Base-by-base conservation (phyloP, 2,888 invertebrate genomes). In the Halictus ligatus region DNA sequence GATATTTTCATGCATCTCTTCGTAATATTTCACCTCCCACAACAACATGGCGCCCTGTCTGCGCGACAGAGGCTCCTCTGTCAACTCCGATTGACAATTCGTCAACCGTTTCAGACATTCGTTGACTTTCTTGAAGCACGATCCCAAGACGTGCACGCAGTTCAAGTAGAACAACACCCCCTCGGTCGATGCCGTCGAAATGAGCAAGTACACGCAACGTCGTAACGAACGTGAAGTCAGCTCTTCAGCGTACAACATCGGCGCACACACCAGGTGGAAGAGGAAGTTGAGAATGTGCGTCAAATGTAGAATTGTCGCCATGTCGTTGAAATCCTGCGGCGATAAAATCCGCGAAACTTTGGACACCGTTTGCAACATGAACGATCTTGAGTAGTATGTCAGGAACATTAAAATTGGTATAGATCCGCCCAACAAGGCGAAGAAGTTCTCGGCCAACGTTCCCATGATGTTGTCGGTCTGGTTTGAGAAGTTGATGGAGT, bases 131-230 rank as follows among this genome's bases (percentile, higher is more conserved):
- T 12, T n/a, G 58, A 58, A 58, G n/a, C n/a, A 58, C 5, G n/a
- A 8, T 12, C n/a, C 58, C n/a, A n/a, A n/a, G 12, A 58, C n/a
- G 0, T 1, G 1, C n/a, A 58, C 58, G 58, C 58, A 58, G n/a
- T 5, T 10, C n/a, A 58, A 3, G 10, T 58, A n/a, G 1, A n/a
- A 58, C n/a, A 58, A 12, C 12, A n/a, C 2, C 12, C 10, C 12
- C 8, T n/a, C n/a, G 10, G 10, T 0, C 58, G 58, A n/a, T 10
- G 12, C 0, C 1, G 4, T 0, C n/a, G 0, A 0, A 2, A 58
- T 21, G 12, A 4, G 3, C n/a, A 10, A n/a, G n/a, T n/a, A n/a
- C n/a, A n/a, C n/a, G n/a, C n/a, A n/a, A n/a, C n/a, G n/a, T n/a
- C n/a, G n/a, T n/a, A n/a, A n/a, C n/a, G n/a, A n/a, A n/a, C n/a